phyloP scores from a whole-genome alignment of 2,797 vertebrate species.

The Antennarius maculatus region DNA sequence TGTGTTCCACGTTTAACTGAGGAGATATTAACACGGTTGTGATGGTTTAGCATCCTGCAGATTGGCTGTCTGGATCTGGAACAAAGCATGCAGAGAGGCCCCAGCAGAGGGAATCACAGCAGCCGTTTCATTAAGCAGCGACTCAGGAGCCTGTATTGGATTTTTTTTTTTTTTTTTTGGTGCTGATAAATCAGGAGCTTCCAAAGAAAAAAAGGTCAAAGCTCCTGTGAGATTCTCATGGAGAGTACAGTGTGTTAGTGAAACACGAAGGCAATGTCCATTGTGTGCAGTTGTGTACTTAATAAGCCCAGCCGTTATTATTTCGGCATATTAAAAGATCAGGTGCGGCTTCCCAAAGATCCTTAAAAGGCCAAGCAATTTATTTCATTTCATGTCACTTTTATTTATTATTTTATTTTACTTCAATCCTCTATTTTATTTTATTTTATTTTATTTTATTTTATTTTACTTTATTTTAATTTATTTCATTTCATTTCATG shows the following conservation, averaged over 20 bases:
- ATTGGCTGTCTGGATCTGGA: conserved; percentile 13
- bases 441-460: no score
- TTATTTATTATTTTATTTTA: no score
- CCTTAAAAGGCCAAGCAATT: no score
- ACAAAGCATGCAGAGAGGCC: conserved; percentile 12
- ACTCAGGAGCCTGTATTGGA: conserved; percentile 38
- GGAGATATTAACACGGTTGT: conserved; percentile 26
- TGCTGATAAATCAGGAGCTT: conserved; percentile 37
- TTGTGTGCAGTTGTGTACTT: conserved; percentile 13
- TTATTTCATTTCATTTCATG: no score
- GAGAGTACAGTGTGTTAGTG: conserved; percentile 43
- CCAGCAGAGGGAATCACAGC: conserved; percentile 14
- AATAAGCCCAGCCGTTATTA: conserved; percentile 14
- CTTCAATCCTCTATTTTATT: no score
- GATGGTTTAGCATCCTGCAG: conserved; percentile 17
- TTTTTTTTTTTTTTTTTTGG: conserved; percentile 23
- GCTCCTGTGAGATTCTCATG: conserved; percentile 33
- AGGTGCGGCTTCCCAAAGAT: no score
- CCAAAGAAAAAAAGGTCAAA: conserved; percentile 44
- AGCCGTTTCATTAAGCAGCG: conserved; percentile 38
- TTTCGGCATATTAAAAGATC: no score
- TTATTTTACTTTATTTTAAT: no score
- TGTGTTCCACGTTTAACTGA: conserved; percentile 18
- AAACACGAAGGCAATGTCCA: conserved; percentile 24
- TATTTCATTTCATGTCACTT: no score